phyloP scores from a whole-genome alignment of 37 sponge, comb jelly and placozoan species.

The Petrosia ficiformis region DNA sequence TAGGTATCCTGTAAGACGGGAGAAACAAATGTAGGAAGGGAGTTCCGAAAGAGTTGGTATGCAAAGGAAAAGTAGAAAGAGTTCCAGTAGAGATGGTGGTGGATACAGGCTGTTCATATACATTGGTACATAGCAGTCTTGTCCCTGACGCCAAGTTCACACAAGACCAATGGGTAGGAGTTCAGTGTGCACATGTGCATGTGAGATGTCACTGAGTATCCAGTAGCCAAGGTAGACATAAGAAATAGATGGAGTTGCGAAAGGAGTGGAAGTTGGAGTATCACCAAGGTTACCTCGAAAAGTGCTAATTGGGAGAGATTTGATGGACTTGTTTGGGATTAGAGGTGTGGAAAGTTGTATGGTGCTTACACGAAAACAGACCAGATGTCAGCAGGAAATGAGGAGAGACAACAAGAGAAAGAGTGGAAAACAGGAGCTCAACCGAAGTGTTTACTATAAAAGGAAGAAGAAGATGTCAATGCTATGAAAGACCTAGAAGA shows the following conservation, averaged over 20 bases:
- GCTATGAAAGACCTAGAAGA: neutral
- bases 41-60: neutral
- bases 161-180: neutral
- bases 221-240: neutral
- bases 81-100: neutral
- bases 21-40: neutral
- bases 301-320: neutral
- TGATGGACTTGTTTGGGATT: neutral
- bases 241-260: neutral
- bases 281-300: neutral
- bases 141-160: neutral
- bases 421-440: neutral
- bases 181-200: constrained; percentile 4
- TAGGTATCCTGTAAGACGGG: neutral
- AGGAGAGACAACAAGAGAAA: neutral
- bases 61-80: neutral
- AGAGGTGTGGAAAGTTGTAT: neutral
- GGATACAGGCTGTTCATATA: neutral
- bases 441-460: neutral
- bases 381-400: neutral
- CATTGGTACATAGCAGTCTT: neutral
- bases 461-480: neutral
- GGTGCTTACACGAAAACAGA: neutral
- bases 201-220: neutral
- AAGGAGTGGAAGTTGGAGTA: neutral